These are phyloP conservation scores for Microcebus griseorufus DNA, from an alignment of 2,113 vertebrate species.

Conservation along the genomic window DNA sequence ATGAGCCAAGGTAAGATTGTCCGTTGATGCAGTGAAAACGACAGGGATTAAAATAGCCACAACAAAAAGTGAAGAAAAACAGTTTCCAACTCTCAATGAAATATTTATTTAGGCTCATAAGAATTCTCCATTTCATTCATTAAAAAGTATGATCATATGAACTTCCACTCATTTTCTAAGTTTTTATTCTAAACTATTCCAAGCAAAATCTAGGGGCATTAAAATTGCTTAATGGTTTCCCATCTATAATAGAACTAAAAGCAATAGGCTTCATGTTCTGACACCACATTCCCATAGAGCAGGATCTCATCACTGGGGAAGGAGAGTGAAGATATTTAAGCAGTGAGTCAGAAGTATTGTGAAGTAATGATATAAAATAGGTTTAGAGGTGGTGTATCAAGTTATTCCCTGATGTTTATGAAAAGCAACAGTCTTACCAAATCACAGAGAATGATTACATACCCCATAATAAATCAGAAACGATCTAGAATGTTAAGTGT, in stretches of 20 bases:
- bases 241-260: background rate
- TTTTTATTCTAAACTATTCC: background rate
- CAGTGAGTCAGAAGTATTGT: background rate
- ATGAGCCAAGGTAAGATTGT: background rate
- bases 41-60: background rate
- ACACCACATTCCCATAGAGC: background rate
- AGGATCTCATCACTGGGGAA: background rate
- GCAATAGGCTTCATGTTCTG: background rate
- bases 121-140: background rate
- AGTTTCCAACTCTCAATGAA: background rate
- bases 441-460: background rate
- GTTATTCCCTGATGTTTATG: constrained; percentile 21
- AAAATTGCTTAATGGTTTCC: constrained; percentile 3
- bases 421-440: background rate
- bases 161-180: background rate
- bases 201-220: background rate
- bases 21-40: background rate
- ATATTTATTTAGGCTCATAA: background rate
- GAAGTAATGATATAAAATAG: background rate
- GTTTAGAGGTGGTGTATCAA: background rate
- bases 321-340: background rate
- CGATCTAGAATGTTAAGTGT: background rate
- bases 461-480: constrained; percentile 2
- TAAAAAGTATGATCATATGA: background rate
- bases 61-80: background rate